phyloP scores from a whole-genome alignment of 2,888 invertebrate species.

The Saturnia pavonia region DNA sequence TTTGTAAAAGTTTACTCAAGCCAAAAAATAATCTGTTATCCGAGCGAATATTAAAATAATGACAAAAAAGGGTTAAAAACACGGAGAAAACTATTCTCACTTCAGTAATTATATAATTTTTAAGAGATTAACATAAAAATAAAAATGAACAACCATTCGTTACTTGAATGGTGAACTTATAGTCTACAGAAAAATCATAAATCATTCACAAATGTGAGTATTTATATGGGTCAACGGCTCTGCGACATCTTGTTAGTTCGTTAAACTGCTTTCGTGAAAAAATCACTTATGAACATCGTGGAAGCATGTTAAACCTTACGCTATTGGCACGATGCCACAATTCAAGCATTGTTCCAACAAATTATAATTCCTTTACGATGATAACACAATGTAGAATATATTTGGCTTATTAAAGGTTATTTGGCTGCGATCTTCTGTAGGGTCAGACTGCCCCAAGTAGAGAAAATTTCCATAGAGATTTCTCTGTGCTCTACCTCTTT shows the following conservation, averaged over 20 bases:
- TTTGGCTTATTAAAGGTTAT: too few relatives aligned
- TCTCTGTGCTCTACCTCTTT: too few relatives aligned
- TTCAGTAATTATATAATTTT: constrained; percentile 39
- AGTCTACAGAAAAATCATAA: constrained; percentile 53
- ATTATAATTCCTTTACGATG: constrained; percentile 31
- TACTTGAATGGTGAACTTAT: constrained; percentile 55
- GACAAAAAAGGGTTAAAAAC: constrained; percentile 33
- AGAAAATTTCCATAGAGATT: too few relatives aligned
- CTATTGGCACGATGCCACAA: constrained; percentile 68
- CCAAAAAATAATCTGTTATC: constrained; percentile 25
- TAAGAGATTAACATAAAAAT: constrained; percentile 30
- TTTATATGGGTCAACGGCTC: constrained; percentile 65
- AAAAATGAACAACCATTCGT: constrained; percentile 44
- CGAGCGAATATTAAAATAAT: constrained; percentile 25
- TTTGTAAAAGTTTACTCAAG: constrained; percentile 17
- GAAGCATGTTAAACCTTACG: constrained; percentile 73
- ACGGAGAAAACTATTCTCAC: constrained; percentile 34
- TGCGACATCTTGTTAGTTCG: constrained; percentile 73
- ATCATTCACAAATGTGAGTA: constrained; percentile 67
- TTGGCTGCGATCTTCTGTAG: too few relatives aligned
- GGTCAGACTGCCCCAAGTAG: too few relatives aligned
- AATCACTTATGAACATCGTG: constrained; percentile 73
- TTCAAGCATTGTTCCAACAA: constrained; percentile 68
- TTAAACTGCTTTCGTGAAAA: constrained; percentile 69
- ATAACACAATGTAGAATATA: not conserved